Evolutionary conservation across 2,113 vertebrate genomes (phyloP).

Genomic region (Pangasianodon gigas): DNA sequence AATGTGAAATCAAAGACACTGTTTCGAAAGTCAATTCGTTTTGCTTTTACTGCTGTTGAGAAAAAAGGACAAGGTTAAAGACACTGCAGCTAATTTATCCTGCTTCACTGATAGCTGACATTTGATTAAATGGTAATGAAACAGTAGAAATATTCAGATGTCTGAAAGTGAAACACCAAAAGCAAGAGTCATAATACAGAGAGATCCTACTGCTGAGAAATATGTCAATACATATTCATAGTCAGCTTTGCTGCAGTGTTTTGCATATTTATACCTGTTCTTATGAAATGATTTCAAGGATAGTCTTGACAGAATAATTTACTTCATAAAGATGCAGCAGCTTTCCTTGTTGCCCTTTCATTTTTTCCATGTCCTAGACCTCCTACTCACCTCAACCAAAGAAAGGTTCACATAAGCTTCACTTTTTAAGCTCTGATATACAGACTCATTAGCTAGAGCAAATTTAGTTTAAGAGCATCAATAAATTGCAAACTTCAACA

Average conservation of each 20-base stretch:
- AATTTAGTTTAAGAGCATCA: slow-evolving; percentile 70
- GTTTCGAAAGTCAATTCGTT: background rate
- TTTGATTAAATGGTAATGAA: slow-evolving; percentile 40
- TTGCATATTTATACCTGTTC: slow-evolving; percentile 40
- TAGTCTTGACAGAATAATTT: slow-evolving; percentile 25
- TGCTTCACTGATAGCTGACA: slow-evolving; percentile 20
- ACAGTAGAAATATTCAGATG: slow-evolving; percentile 30
- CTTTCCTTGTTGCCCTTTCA: slow-evolving; percentile 39
- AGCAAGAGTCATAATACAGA: slow-evolving; percentile 4
- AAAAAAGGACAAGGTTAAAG: slow-evolving; percentile 45
- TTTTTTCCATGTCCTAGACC: slow-evolving; percentile 19
- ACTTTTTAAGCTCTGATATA: slow-evolving; percentile 70
- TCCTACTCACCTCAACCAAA: slow-evolving; percentile 20
- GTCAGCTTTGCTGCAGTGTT: slow-evolving; percentile 48
- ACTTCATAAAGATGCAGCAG: background rate
- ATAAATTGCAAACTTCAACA: slow-evolving; percentile 63
- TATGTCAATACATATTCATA: slow-evolving; percentile 58
- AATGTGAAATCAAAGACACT: slow-evolving; percentile 53
- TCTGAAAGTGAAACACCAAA: background rate
- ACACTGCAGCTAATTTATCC: slow-evolving; percentile 26
- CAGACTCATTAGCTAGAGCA: slow-evolving; percentile 63
- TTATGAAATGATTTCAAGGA: slow-evolving; percentile 37
- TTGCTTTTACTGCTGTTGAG: slow-evolving; percentile 38
- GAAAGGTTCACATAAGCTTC: slow-evolving; percentile 48
- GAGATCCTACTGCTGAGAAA: slow-evolving; percentile 14